Conservation (phyloP, 2,113 vertebrate species). For the Ailuropoda melanoleuca region DNA sequence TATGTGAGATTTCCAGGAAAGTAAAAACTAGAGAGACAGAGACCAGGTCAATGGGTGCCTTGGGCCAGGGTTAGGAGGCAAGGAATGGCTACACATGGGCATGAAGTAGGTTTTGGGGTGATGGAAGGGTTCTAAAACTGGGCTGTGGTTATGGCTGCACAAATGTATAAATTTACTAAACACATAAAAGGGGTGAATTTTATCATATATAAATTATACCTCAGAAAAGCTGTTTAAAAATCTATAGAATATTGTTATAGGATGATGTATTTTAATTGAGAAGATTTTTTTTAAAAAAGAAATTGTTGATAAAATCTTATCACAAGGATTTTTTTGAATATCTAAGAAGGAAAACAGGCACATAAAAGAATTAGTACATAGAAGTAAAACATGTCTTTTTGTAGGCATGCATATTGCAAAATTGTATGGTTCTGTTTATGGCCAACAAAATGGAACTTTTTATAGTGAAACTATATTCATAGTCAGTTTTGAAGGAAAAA, state of each 20-base stretch:
- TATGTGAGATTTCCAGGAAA: neutral
- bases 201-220: neutral
- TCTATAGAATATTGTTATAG: neutral
- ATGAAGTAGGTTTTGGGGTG: neutral
- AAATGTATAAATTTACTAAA: conserved; percentile 34
- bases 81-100: neutral
- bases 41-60: neutral
- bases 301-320: neutral
- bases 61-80: neutral
- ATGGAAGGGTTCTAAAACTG: neutral
- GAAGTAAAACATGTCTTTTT: conserved; percentile 38
- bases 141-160: neutral
- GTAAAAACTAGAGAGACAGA: neutral
- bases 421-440: conserved; percentile 59
- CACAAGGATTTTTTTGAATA: conserved; percentile 29
- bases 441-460: conserved; percentile 56
- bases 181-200: neutral
- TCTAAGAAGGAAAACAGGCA: conserved; percentile 34
- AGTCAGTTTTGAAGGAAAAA: conserved; percentile 61
- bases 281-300: neutral
- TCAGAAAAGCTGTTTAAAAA: neutral
- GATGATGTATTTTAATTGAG: conserved; percentile 2
- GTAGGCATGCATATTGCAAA: conserved; percentile 15
- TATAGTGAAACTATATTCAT: conserved; percentile 40
- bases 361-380: neutral